phyloP scores from a whole-genome alignment of 92 coral and sea anemone genomes.

The Zoanthus sansibaricus region DNA sequence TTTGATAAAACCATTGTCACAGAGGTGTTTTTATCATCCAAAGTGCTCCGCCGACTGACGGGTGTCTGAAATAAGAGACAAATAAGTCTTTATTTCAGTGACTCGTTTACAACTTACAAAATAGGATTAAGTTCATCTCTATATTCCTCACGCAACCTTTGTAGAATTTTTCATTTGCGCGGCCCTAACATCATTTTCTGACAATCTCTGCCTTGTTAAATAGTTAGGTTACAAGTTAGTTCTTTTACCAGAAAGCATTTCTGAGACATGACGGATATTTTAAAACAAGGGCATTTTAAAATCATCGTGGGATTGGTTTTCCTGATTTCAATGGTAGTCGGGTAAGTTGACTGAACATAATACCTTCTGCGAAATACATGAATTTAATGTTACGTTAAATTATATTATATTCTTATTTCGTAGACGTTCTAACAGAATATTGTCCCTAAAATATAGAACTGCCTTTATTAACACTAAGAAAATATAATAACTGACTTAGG shows the following conservation, averaged over 20 bases:
- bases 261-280: neutral
- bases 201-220: neutral
- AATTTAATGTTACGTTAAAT: no score
- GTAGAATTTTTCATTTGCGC: neutral
- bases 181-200: neutral
- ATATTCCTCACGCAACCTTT: neutral
- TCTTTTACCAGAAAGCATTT: neutral
- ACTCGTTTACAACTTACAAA: neutral
- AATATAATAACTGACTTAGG: no score
- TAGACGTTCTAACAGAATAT: no score
- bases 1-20: neutral
- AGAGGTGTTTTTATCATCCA: no score
- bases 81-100: neutral
- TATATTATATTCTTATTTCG: no score
- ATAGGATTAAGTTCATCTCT: neutral
- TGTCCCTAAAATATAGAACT: no score
- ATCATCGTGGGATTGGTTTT: neutral
- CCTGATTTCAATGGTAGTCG: neutral
- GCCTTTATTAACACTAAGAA: no score
- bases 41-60: neutral
- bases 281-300: neutral
- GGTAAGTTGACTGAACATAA: neutral
- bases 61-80: neutral
- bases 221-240: neutral
- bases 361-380: no score